Conservation (phyloP, 2,797 vertebrate genomes). For the Potorous gilbertii region DNA sequence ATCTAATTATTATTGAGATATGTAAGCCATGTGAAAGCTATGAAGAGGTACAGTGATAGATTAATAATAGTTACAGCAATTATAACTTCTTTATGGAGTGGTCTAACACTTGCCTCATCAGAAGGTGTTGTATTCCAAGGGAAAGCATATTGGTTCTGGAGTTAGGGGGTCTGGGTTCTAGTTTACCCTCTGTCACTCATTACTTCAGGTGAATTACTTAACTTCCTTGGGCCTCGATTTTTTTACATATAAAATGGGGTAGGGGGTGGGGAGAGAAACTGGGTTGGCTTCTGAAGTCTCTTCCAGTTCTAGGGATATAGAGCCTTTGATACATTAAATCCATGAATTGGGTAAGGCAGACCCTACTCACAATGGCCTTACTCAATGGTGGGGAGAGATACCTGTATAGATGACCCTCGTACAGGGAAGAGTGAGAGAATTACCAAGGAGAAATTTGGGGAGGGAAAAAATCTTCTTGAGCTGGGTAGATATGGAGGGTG, state of each 20-base stretch:
- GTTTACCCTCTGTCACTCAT: neutral
- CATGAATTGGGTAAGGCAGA: too few species aligned
- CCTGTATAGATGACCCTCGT: neutral
- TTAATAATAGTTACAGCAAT: neutral
- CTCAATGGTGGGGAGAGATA: neutral
- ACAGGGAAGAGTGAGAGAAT: neutral
- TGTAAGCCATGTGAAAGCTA: neutral
- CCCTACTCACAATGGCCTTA: slow-evolving; percentile 7
- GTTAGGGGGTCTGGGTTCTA: neutral
- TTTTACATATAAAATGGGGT: neutral
- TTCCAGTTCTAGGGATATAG: neutral
- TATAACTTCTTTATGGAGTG: neutral
- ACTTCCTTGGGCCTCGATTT: neutral
- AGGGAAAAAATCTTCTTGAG: neutral
- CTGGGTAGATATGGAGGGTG: neutral
- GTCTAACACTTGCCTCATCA: neutral
- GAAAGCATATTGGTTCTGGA: neutral
- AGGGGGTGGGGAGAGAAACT: too few species aligned
- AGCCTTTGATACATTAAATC: neutral
- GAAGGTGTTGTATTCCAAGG: neutral
- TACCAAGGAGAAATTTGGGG: neutral
- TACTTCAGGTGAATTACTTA: neutral
- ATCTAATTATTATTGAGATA: neutral
- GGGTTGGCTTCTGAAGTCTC: neutral
- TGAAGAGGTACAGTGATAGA: neutral